phyloP scores from a whole-genome alignment of 2,888 invertebrate genomes.

The Plebejus anna region DNA sequence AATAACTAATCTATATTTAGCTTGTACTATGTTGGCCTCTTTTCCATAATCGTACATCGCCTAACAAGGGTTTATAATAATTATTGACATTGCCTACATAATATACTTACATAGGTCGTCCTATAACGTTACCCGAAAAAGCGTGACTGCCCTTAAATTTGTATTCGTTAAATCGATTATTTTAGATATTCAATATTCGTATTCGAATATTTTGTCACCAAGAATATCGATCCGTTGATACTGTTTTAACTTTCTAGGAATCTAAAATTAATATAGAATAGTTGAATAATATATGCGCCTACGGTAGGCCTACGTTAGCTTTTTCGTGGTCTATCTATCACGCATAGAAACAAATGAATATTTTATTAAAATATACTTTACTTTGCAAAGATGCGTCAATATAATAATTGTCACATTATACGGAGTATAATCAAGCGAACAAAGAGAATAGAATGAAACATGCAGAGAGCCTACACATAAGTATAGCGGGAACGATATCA shows the following conservation, averaged over 20 bases:
- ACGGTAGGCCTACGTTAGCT: neutral
- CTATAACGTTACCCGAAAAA: neutral
- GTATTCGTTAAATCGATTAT: neutral
- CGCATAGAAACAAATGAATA: neutral
- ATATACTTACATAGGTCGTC: neutral
- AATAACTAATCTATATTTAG: neutral
- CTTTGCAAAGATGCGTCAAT: slow-evolving; percentile 12
- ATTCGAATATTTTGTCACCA: too few relatives aligned
- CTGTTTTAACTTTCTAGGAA: too few relatives aligned
- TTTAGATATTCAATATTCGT: too few relatives aligned
- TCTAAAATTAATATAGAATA: neutral
- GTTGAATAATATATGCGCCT: neutral
- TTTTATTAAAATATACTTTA: neutral
- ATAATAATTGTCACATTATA: slow-evolving; percentile 26
- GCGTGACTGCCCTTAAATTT: neutral
- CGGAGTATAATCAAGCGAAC: slow-evolving; percentile 39
- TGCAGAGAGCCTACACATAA: slow-evolving; percentile 42
- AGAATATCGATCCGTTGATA: neutral
- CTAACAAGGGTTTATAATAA: neutral
- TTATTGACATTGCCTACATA: neutral
- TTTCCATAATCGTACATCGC: neutral
- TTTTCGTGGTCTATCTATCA: neutral
- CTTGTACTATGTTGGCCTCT: neutral
- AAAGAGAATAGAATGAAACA: slow-evolving; percentile 41
- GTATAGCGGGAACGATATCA: slow-evolving; percentile 54